A percentile compares a stretch with the other conserved stretches of the same genome.
phyloP scores from a whole-genome alignment of 2,888 invertebrate species.

The Epinotia bilunana region DNA sequence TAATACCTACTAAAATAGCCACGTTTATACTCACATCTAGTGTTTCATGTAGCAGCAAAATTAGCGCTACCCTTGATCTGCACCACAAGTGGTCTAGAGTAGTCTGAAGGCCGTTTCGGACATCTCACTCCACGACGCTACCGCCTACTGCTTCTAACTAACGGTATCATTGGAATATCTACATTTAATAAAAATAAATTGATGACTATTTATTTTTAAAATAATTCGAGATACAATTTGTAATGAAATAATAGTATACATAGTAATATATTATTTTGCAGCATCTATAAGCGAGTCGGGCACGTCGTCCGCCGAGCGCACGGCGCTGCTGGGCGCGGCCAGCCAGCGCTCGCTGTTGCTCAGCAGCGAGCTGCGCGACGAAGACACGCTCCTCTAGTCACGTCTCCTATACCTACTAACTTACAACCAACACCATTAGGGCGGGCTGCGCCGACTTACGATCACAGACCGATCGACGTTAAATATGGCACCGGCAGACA shows the following conservation, averaged over 20 bases:
- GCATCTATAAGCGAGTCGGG: slow-evolving; percentile 86
- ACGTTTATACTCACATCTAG: neutral
- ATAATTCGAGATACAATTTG: neutral
- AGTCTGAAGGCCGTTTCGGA: no score
- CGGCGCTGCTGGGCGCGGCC: slow-evolving; percentile 87
- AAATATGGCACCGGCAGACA: no score
- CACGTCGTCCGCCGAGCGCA: slow-evolving; percentile 86
- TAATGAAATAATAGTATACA: neutral
- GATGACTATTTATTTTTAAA: neutral
- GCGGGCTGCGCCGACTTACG: no score
- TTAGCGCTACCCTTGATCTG: neutral
- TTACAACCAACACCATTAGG: neutral
- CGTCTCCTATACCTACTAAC: neutral
- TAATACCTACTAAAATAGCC: neutral
- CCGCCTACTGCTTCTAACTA: neutral
- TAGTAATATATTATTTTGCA: slow-evolving; percentile 51
- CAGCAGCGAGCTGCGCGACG: slow-evolving; percentile 92
- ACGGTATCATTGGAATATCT: neutral
- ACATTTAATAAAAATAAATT: neutral
- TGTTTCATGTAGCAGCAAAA: neutral
- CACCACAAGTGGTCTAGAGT: neutral
- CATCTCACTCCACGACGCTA: no score
- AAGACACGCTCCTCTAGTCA: slow-evolving; percentile 91
- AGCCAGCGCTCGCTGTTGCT: slow-evolving; percentile 91
- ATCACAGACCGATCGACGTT: no score